Percentiles rank a stretch among this genome's conserved stretches.
These are phyloP conservation scores for Balearica regulorum DNA, from an alignment of 2,797 vertebrate species.

Conservation along the genomic window DNA sequence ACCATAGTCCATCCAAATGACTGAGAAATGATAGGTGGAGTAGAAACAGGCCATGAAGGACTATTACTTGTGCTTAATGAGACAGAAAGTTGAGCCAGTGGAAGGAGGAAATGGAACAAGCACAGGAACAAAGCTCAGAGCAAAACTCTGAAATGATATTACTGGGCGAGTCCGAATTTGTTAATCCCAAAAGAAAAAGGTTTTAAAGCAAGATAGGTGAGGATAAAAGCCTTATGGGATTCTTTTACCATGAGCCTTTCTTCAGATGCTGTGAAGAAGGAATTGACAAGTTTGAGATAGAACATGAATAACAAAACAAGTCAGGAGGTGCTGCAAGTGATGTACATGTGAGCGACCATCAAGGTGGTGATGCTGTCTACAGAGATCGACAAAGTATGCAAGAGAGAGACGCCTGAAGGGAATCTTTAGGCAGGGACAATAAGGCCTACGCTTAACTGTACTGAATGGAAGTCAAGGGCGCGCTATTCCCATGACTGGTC, in stretches of 20 bases:
- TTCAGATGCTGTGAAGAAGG: background rate
- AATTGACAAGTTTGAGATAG: background rate
- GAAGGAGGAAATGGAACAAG: background rate
- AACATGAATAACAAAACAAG: background rate
- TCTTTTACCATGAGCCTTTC: background rate
- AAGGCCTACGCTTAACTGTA: background rate
- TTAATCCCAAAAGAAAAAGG: background rate
- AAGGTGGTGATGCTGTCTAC: background rate
- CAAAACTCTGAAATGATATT: background rate
- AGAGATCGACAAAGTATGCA: background rate
- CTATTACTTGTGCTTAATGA: background rate
- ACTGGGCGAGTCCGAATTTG: background rate
- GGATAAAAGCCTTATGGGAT: background rate
- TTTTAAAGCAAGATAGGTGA: background rate
- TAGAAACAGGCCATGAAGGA: background rate
- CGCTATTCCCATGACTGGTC: background rate
- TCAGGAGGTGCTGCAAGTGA: background rate
- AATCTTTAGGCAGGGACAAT: background rate
- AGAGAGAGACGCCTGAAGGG: background rate
- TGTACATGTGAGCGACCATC: background rate
- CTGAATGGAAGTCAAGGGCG: background rate
- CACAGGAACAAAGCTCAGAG: background rate
- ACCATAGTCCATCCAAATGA: background rate
- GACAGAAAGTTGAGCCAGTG: background rate
- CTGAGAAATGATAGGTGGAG: background rate